These are phyloP conservation scores for Motacilla tschutschensis DNA, from an alignment of 2,113 vertebrate genomes.

Conservation along the genomic window DNA sequence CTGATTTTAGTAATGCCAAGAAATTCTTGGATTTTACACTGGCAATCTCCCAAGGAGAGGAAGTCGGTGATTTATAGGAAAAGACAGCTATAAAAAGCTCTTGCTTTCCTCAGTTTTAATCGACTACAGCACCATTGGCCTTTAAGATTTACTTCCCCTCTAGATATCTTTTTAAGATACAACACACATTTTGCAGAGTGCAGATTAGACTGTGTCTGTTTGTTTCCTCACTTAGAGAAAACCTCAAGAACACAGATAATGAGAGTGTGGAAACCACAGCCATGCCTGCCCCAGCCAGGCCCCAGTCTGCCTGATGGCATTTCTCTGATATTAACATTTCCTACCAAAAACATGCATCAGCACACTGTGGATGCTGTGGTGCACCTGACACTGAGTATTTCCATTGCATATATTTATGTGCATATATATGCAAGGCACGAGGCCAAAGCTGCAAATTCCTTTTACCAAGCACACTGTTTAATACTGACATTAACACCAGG, in stretches of 20 bases:
- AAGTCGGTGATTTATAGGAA: constrained; percentile 44
- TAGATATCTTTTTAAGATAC: background rate
- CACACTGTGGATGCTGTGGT: rapidly evolving
- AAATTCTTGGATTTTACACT: constrained; percentile 54
- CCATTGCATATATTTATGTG: background rate
- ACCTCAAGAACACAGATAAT: background rate
- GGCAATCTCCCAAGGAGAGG: constrained; percentile 48
- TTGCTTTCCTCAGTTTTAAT: constrained; percentile 51
- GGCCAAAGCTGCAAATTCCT: background rate
- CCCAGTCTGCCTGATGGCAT: background rate
- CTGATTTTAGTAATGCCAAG: constrained; percentile 35
- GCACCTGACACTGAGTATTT: background rate
- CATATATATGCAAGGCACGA: background rate
- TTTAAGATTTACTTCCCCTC: constrained; percentile 17
- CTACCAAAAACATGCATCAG: background rate
- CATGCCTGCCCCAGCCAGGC: background rate
- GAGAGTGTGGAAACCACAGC: background rate
- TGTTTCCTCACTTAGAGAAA: background rate
- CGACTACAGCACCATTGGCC: constrained; percentile 14
- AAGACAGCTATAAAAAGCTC: constrained; percentile 51
- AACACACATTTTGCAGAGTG: background rate
- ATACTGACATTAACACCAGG: background rate
- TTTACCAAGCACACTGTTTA: background rate
- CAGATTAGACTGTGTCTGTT: background rate
- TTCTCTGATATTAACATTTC: background rate